A percentile compares a stretch with the other conserved stretches of the same genome.
Evolutionary conservation across 2,797 vertebrate species (phyloP).

Genomic region (Tolypeutes matacus): DNA sequence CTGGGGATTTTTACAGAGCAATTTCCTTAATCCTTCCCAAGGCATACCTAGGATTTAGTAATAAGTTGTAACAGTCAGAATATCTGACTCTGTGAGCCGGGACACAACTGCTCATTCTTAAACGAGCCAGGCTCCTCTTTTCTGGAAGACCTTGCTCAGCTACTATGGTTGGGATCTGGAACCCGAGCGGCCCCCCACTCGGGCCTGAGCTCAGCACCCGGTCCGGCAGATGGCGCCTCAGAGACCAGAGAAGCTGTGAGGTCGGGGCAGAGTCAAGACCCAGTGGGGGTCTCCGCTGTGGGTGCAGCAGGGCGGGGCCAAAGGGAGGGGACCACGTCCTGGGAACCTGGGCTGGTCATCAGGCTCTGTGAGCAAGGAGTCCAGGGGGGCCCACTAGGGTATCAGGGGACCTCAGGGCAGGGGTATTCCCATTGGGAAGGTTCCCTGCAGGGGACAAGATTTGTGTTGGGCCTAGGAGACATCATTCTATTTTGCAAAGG

Average conservation of each 20-base stretch:
- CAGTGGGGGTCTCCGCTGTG: neutral
- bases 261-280: neutral
- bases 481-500: neutral
- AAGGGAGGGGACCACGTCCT: neutral
- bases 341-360: neutral
- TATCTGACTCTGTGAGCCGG: constrained; percentile 31
- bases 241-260: neutral
- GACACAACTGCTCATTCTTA: constrained; percentile 59
- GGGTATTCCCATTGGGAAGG: neutral
- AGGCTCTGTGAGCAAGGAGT: no score
- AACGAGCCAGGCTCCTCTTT: neutral
- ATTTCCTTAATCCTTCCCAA: constrained; percentile 68
- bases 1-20: constrained; percentile 53
- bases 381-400: no score
- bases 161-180: neutral
- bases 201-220: neutral
- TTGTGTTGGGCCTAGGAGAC: neutral
- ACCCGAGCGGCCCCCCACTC: neutral
- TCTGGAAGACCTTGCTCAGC: neutral
- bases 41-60: constrained; percentile 60
- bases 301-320: neutral
- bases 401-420: neutral
- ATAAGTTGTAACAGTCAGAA: constrained; percentile 63
- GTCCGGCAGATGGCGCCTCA: no score
- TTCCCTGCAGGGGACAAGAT: neutral